A percentile compares a stretch with the other conserved stretches of the same genome.
These are phyloP conservation scores for Peromyscus polionotus DNA, from an alignment of 2,113 vertebrate species.

Conservation along the genomic window DNA sequence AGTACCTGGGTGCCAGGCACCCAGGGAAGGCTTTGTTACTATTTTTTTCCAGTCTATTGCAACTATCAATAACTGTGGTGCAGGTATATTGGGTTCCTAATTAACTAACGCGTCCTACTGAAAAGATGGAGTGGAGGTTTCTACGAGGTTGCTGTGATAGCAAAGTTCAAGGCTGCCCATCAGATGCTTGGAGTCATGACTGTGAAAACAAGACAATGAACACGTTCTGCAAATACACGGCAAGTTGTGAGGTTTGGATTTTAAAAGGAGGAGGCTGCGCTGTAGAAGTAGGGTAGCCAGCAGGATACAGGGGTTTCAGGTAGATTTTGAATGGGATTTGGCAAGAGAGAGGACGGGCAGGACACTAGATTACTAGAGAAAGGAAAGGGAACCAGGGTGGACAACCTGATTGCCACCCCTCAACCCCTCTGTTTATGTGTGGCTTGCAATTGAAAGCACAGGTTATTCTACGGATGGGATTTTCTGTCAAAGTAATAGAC, in stretches of 20 bases:
- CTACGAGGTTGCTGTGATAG: neutral
- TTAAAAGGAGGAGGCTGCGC: neutral
- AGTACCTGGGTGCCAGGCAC: neutral
- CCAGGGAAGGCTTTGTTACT: neutral
- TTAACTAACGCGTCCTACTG: neutral
- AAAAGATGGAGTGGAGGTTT: neutral
- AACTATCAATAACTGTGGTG: neutral
- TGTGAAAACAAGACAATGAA: neutral
- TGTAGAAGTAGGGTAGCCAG: neutral
- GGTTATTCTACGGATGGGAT: neutral
- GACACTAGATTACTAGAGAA: neutral
- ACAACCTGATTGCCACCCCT: neutral
- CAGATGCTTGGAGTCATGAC: neutral
- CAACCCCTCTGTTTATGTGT: conserved; percentile 3
- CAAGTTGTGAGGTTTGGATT: neutral
- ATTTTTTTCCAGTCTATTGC: neutral
- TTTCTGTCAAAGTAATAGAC: neutral
- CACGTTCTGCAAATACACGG: conserved; percentile 7
- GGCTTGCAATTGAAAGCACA: neutral
- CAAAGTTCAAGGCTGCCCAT: neutral
- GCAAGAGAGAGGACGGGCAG: neutral
- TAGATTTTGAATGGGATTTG: neutral
- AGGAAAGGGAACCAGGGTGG: conserved; percentile 14
- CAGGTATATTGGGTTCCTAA: neutral
- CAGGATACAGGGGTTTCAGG: neutral